These are phyloP conservation scores for Epicampocera succincta DNA, from an alignment of 2,888 invertebrate species.

Conservation along the genomic window DNA sequence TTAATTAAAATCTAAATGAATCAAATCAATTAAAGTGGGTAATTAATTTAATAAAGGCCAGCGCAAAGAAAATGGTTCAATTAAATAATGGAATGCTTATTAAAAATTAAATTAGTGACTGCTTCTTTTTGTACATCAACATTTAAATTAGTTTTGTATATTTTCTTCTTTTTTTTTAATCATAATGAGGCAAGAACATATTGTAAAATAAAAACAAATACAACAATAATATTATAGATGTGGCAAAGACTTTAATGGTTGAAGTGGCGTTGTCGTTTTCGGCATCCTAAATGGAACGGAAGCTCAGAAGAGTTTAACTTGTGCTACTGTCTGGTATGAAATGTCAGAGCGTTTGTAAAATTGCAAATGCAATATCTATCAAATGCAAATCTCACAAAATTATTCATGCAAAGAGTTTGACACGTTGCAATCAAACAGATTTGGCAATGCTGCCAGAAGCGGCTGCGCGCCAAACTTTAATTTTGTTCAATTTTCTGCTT, in stretches of 20 bases:
- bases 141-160: slow-evolving; percentile 32
- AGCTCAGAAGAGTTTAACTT: too few relatives aligned
- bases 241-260: slow-evolving; percentile 39
- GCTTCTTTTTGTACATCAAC: slow-evolving; percentile 58
- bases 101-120: slow-evolving; percentile 59
- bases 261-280: neutral
- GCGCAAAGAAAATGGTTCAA: slow-evolving; percentile 1
- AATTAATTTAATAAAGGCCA: slow-evolving; percentile 29
- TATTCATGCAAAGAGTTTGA: too few relatives aligned
- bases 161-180: slow-evolving; percentile 3
- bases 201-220: slow-evolving; percentile 28
- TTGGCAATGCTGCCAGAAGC: too few relatives aligned
- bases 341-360: too few relatives aligned
- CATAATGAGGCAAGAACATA: slow-evolving; percentile 44
- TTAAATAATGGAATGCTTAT: slow-evolving; percentile 26
- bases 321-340: too few relatives aligned
- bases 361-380: too few relatives aligned
- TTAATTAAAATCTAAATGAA: slow-evolving; percentile 50
- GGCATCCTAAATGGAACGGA: too few relatives aligned
- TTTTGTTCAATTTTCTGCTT: too few relatives aligned
- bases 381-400: too few relatives aligned
- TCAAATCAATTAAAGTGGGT: slow-evolving; percentile 32
- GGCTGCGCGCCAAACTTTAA: too few relatives aligned
- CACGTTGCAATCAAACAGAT: too few relatives aligned
- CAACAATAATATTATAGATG: slow-evolving; percentile 30